phyloP scores from a whole-genome alignment of 2,113 vertebrate genomes.

The Hepsetus odoe region DNA sequence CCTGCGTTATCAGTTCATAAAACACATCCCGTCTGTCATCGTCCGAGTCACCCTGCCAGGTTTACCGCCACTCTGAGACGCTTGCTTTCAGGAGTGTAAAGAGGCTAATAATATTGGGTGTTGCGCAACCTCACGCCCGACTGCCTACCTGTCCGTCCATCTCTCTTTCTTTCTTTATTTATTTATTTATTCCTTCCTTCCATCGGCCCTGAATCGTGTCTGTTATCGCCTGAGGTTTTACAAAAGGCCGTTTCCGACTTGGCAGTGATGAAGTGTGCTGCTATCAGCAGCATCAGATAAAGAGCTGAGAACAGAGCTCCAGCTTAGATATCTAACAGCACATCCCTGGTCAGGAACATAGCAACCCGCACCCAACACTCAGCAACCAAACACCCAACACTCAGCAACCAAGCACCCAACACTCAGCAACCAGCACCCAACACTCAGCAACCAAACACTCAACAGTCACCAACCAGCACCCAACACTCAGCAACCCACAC shows the following conservation, averaged over 20 bases:
- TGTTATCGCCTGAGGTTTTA: slow-evolving; percentile 78
- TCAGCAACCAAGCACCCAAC: too few species aligned
- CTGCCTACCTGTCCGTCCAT: slow-evolving; percentile 22
- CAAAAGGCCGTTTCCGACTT: slow-evolving; percentile 76
- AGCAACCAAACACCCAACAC: neutral
- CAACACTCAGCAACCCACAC: too few species aligned
- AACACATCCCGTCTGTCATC: neutral
- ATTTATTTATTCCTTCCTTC: too few species aligned
- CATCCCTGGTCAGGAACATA: neutral
- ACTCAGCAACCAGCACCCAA: too few species aligned
- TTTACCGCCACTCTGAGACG: neutral
- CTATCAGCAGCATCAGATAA: slow-evolving; percentile 69
- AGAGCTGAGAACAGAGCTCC: slow-evolving; percentile 35
- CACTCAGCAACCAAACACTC: too few species aligned
- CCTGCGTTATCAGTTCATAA: neutral
- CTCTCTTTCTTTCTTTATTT: slow-evolving; percentile 13
- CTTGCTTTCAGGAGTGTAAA: neutral
- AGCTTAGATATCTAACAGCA: neutral
- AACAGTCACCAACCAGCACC: too few species aligned
- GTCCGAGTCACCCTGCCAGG: neutral
- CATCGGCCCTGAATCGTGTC: slow-evolving; percentile 60
- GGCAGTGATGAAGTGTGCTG: slow-evolving; percentile 72
- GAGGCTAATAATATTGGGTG: neutral
- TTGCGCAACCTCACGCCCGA: slow-evolving; percentile 9
- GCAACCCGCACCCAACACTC: neutral